Base-by-base conservation (phyloP, 2,113 vertebrate genomes). In the Rhinolophus sinicus region DNA sequence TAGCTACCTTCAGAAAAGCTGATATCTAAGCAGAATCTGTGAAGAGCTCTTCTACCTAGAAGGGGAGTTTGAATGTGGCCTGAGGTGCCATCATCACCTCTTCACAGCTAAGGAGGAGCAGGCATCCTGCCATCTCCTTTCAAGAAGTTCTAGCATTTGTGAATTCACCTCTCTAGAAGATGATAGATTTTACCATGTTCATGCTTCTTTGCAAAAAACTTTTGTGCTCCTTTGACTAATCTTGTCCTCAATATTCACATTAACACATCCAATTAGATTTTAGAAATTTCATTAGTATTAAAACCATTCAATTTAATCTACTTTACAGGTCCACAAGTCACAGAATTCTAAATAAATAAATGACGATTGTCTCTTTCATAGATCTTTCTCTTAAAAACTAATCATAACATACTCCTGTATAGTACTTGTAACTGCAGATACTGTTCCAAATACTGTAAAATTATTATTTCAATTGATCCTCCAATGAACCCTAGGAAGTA, bases 1-100 rank as follows among this genome's bases (percentile, higher is more conserved):
- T 58, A 92, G 80, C 75, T 96, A 94, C 93, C 94, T 97, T 95
- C 93, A 88, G 88, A 76, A 96, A 95, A 92, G 80, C 2, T 84
- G 72, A 60, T 90, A 70, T 84, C 84, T 92, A 84, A 96, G 80
- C 92, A 96, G 58, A 58, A 90, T 96, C 93, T 95, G n/a, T 67
- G 30, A 96, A 72, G 75, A 97, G 90, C 54, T 78, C 67, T 94
- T 80, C 40, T 93, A 21, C 56, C 70, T 77, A 88, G 54, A 70
- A 38, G 10, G 3, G 28, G 38, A 93, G 88, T 33, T 24, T 90
- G 47, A 90, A 92, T 56, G 40, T 94, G n/a, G 47, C 81, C 93
- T 44, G 16, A 92, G 58, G 80, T 65, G 69, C 73, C 82, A 92
- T 76, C 78, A 47, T 47, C 83, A 80, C 83, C 78, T 93, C 84